Base-by-base conservation (phyloP, 2,113 vertebrate genomes). In the Lamprologus lemairii region DNA sequence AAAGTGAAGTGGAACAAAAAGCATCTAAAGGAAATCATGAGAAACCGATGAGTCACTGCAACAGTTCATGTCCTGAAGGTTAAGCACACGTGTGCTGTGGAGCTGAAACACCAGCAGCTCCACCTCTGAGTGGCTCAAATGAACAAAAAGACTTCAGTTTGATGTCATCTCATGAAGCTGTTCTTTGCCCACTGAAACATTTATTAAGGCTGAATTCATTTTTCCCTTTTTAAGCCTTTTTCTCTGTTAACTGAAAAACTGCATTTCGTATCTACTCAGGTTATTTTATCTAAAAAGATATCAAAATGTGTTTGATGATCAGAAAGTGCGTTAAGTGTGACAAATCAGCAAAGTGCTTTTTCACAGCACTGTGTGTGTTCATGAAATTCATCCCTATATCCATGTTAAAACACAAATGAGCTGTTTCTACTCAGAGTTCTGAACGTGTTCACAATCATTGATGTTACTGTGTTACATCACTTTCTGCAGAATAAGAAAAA, bases 261-360 rank as follows among this genome's bases (percentile, higher is more conserved):
- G 19, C 19, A 37, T 21, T 68, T 37, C 7, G 1, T 58, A 58
- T 58, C 26, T 58, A 58, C 51, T 53, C 51, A 53, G 19, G 51
- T 53, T 53, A 53, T 53, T 53, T 53, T 11, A 21, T 53, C 19
- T 28, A 16, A 28, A 58, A 28, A 37, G 0, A 21, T 37, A n/a
- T 21, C 13, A 21, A 65, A 37, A 68, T 68, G 5, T 1, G 10
- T 68, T 37, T 68, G 33, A 65, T 13, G 60, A 68, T 8, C 19
- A 21, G 19, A 68, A 4, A 68, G 19, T 5, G 31, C 0, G 1
- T 68, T 68, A 37, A 68, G 33, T 37, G 60, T 8, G 33, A 68
- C 63, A 68, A 68, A 68, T 40, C 17, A 13, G 4, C 63, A 40
- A 68, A 68, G 0, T 13, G 33, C 63, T 68, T 40, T 5, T 40